Evolutionary conservation across 2,113 vertebrate genomes (phyloP), one percentile per base, ranked within the genome.

Genomic region (Larimichthys polyactis): DNA sequence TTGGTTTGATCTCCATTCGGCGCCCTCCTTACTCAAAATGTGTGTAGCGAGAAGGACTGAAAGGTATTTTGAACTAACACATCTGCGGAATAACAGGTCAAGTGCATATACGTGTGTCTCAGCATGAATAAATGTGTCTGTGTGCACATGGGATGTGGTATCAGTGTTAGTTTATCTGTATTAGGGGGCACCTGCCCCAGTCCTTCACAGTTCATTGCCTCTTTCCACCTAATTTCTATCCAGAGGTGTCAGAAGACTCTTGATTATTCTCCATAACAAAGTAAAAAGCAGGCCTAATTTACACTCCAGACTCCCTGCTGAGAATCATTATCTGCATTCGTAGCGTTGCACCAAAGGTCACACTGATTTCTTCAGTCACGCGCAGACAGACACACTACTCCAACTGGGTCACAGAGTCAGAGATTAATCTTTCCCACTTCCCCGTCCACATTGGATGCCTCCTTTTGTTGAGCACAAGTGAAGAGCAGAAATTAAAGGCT

Each of bases 251-350:
- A 48, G 71, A 85, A 63, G 67, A 85, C 79, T 69, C 82, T 87
- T 91, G 91, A 95, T 93, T 92, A 89, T 77, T 72, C 90, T 92
- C 75, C 75, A 87, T 90, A 89, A 91, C 91, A 89, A 87, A 88
- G 75, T 90, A 82, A 94, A 86, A 87, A 87, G 86, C 81, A 64
- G 85, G 70, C 70, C 84, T 89, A 84, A 91, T 91, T 86, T 83
- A 87, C 91, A 90, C 90, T 87, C 40, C 74, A 55, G 84, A 20
- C 72, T 86, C 81, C 87, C 88, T 66, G 71, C 87, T 79, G 90
- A 89, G 87, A 87, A 90, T 90, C 82, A 90, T 94, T 90, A 94
- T 91, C 89, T 83, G 82, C 84, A 82, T 88, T 82, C 29, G 59
- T 86, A 79, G 60, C 46, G 49, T 73, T 84, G 84, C 87, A 54